Evolutionary conservation across 2,888 invertebrate species (phyloP), one percentile per base, ranked within the genome.

Genomic region (Dioctria rufipes): DNA sequence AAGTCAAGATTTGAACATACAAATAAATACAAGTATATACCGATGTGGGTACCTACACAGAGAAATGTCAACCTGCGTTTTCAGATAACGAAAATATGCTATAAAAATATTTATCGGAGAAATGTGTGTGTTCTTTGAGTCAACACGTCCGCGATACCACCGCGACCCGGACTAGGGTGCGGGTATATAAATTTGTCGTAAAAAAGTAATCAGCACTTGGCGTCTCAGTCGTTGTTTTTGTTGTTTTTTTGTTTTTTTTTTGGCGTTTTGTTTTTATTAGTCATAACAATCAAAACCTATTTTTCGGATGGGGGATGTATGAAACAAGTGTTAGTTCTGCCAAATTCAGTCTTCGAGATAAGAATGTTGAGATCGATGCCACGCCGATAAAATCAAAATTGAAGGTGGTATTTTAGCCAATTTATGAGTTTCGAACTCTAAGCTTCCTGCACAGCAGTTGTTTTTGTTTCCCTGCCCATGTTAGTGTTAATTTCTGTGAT

Each of bases 141-240:
- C 67, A 67, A 67, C 67, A 67, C 67, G 25, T 25, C 25, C 25
- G 25, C 25, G 67, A 67, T 25, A 67, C 67, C 71, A 39, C 37
- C 51, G 51, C 40, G 39, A 54, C 54, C 11, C 42, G 60, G 60
- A n/a, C 60, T 5, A 60, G 5, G 25, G 25, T 13, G 37, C 51
- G 25, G 54, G 71, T 51, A 54, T 71, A 25, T 25, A 71, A 71
- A 71, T 11, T 39, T 71, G 54, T 71, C 71, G 71, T 71, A 71
- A 71, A 25, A 25, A 71, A 71, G 39, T 71, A 54, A 71, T 71
- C 71, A 54, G 39, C 51, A 51, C 39, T 71, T 71, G 54, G 71
- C 54, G 54, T 49, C 13, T 37, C 46, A 40, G 39, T 71, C 54
- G 39, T 42, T 54, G 5, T 8, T 46, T 54, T 71, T 39, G 54